Evolutionary conservation across 2,888 invertebrate genomes (phyloP), one percentile per base, ranked within the genome.

Genomic region (Sialis fuliginosa): DNA sequence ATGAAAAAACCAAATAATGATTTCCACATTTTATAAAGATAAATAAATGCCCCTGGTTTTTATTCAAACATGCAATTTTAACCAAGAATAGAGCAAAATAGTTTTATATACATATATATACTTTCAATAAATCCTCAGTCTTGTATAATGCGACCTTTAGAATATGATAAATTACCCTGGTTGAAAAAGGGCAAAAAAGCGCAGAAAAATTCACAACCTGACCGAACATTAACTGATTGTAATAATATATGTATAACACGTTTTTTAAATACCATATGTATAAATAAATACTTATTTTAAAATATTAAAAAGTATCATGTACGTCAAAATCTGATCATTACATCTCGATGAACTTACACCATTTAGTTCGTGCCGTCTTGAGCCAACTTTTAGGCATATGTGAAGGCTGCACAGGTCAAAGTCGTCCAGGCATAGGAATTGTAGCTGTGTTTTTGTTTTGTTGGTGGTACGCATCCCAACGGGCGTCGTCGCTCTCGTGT

Each of bases 401-500:
- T 34, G 51, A 50, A 22, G 60, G 54, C 35, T 55, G 50, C 43
- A 58, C 59, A 52, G 67, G 64, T 64, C 67, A 64, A 54, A 60
- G 55, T 46, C 56, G 60, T 49, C 62, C 62, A 37, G 61, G 53
- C 42, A 8, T 34, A 9, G 9, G 30, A 9, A 39, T 33, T 43
- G 12, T 39, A 13, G 34, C 30, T 6, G 39, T 37, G 30, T 10
- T 44, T 22, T 12, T 59, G 7, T 60, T 54, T 51, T 62, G 58
- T 47, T 54, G 52, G 33, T 56, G 57, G 49, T 65, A 62, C 22
- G 71, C 68, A 55, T 78, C 79, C 92, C 92, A 93, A 54, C 91
- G 75, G n/a, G 81, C 79, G 62, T 95, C 93, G 61, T 95, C 92
- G 32, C 88, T 85, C 63, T 91, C 90, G 55, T 92, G 91, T 6